Evolutionary conservation across 35 echinoderm and acorn worm genomes (phyloP), one percentile per base, ranked within the genome.

Genomic region (Chiridota heheva): DNA sequence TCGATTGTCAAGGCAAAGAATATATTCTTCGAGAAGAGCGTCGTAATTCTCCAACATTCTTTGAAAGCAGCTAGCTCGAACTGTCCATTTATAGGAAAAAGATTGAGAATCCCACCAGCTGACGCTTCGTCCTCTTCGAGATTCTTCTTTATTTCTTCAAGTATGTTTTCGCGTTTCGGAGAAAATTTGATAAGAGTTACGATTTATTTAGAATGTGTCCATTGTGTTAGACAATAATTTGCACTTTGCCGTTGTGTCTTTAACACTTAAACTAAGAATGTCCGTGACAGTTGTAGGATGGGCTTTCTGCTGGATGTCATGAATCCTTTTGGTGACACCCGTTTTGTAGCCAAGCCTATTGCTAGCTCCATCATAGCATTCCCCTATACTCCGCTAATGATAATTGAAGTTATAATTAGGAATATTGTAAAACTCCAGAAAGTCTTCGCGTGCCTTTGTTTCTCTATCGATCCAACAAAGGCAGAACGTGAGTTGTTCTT

Each of bases 71-170:
- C 7, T 69, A 40, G 66, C 29, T n/a, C 34, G 36, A 5, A 69
- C 20, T 20, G 58, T 60, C 58, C 4, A 60, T 60, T 30, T 60
- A 26, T 20, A 26, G 6, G 4, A 3, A 60, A 20, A 60, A 60
- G 32, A 3, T 20, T n/a, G n/a, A n/a, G n/a, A n/a, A n/a, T n/a
- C n/a, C n/a, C n/a, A n/a, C 18, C 18, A 4, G 58, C 3, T 60
- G 18, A 26, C 32, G 4, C 4, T 6, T 60, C 36, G n/a, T 69
- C 31, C 35, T 24, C 66, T 69, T 69, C 66, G 25, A 69, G 8
- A 69, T 69, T 69, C 35, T 69, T 0, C 66, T 36, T 69, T 69
- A 35, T 69, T 69, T 69, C 30, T 13, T 40, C 66, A 69, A 69
- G 66, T 69, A 69, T 7, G 66, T 34, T 7, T 69, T 69, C 33